Evolutionary conservation across 2,113 vertebrate species (phyloP), one percentile per base, ranked within the genome.

Genomic region (Indri indri): DNA sequence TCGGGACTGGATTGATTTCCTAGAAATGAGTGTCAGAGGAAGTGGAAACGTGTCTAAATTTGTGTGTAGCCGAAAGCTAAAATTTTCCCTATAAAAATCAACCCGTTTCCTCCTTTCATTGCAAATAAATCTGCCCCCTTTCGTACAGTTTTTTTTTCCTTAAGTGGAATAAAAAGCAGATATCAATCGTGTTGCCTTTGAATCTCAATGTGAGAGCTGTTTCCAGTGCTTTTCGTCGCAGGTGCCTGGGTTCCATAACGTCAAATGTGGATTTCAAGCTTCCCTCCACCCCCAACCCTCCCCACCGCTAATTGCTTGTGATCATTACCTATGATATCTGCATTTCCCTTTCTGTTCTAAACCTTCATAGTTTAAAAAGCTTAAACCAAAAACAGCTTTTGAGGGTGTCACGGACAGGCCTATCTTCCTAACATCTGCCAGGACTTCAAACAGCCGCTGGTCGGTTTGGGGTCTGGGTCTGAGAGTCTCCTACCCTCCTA

Each of bases 31-130:
- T 73, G 79, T 83, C 66, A 2, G 66, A 84, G 47, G 14, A 81
- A 84, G 61, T 54, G 30, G 34, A 84, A 63, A 93, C 37, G 79
- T 86, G 81, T 77, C 95, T 94, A 96, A 96, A 96, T 70, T 63
- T 4, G 6, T 71, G 71, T 65, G 52, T 54, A 86, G 42, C 47
- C 8, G 34, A 94, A 93, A 91, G 50, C 82, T 87, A 93, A 81
- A 86, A 91, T 70, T 65, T 65, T 82, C 14, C 68, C 61, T n/a
- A 47, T 61, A 37, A 63, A 83, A 88, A 88, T 37, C 80, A 93
- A 27, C 17, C 42, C 1, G 1, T 42, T 80, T 76, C 32, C 63
- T 66, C 42, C 82, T 80, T 88, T 96, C 77, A 76, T 96, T 92
- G 82, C 65, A 80, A 92, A 83, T 70, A 91, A 86, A 91, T 73